These are phyloP conservation scores for Sebastes dallii DNA, from an alignment of 2,797 vertebrate species.

Conservation along the genomic window DNA sequence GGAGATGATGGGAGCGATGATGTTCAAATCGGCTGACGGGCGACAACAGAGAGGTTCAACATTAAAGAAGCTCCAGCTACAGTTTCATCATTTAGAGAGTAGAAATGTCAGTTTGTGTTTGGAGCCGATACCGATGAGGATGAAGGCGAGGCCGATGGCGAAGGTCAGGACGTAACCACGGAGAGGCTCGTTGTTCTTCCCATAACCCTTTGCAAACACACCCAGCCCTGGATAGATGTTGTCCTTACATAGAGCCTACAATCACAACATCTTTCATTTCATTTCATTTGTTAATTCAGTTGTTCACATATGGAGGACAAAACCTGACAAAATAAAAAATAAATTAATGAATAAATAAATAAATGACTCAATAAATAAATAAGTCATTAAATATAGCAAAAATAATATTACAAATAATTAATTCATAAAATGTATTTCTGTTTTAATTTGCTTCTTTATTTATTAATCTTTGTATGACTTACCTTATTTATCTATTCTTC, in stretches of 20 bases:
- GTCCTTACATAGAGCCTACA: conserved; percentile 94
- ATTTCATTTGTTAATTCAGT: background rate
- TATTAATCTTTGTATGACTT: no score
- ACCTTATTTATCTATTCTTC: no score
- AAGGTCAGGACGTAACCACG: conserved; percentile 95
- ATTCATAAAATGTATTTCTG: no score
- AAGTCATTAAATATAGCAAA: no score
- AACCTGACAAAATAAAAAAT: background rate
- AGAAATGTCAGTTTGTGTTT: background rate
- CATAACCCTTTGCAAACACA: conserved; percentile 95
- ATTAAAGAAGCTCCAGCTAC: background rate
- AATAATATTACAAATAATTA: no score
- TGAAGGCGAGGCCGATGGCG: conserved; percentile 95
- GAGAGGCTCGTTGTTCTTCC: conserved; percentile 96
- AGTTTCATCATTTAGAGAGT: background rate
- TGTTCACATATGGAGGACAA: background rate
- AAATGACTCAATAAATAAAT: no score
- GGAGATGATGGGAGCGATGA: conserved; percentile 98
- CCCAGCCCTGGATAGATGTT: conserved; percentile 95
- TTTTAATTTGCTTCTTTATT: no score
- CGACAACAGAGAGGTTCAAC: background rate
- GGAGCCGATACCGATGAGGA: conserved; percentile 89
- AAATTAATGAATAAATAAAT: rapidly evolving
- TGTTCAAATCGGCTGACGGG: conserved; percentile 90
- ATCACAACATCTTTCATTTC: background rate